Conservation (phyloP, 2,888 invertebrate genomes). For the Uloborus plumipes region DNA sequence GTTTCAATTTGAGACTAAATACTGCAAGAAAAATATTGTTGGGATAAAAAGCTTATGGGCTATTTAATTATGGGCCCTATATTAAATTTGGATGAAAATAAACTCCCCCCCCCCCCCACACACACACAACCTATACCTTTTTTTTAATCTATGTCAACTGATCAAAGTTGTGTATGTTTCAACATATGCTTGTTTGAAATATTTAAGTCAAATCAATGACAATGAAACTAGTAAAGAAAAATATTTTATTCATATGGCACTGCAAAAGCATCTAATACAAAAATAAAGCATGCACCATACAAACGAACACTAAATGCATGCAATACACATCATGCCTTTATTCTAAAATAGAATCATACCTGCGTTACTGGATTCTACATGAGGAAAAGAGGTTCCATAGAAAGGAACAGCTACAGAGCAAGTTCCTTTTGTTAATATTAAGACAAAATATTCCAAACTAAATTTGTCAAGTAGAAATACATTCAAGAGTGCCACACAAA, state of each 20-base stretch:
- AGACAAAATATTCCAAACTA: neutral
- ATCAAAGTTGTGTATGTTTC: too few relatives aligned
- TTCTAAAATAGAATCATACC: slow-evolving; percentile 57
- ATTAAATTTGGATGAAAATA: too few relatives aligned
- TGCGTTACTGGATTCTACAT: slow-evolving; percentile 55
- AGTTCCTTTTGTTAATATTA: slow-evolving; percentile 24
- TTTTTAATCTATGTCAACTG: too few relatives aligned
- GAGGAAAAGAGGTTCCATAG: slow-evolving; percentile 63
- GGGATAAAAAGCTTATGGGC: too few relatives aligned
- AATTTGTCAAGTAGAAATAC: neutral
- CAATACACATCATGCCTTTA: slow-evolving; percentile 55
- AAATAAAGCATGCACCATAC: slow-evolving; percentile 54
- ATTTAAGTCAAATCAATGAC: slow-evolving; percentile 62
- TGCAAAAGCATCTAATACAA: slow-evolving; percentile 56
- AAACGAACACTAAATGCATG: slow-evolving; percentile 41
- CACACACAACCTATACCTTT: too few relatives aligned
- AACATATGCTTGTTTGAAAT: neutral
- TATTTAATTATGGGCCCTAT: too few relatives aligned
- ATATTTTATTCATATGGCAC: slow-evolving; percentile 58
- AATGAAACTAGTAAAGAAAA: slow-evolving; percentile 56
- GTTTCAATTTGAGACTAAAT: too few relatives aligned
- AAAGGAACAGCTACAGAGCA: slow-evolving; percentile 64
- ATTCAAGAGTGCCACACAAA: neutral
- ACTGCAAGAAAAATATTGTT: too few relatives aligned
- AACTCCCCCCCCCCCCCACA: too few relatives aligned